Base-by-base conservation (phyloP, 2,888 invertebrate species). In the Drosophila barbarae region DNA sequence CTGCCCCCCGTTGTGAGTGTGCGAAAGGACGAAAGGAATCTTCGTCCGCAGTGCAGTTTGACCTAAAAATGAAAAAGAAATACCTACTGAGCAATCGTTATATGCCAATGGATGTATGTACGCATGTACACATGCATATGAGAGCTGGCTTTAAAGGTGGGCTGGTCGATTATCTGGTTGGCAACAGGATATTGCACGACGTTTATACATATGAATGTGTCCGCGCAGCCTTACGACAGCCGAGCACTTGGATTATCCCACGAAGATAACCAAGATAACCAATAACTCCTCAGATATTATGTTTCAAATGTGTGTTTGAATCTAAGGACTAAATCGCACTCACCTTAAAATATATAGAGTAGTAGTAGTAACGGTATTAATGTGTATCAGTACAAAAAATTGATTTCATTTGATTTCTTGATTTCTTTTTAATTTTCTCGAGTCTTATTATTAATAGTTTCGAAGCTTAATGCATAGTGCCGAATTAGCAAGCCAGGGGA, bases 1-100 rank as follows among this genome's bases (percentile, higher is more conserved):
- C 36, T 15, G 21, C 26, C 7, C 36, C 51, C 36, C 51, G 21
- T 28, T 5, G 28, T 9, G 36, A 50, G 21, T 15, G 38, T 3
- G 18, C 10, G 4, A 56, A 38, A 23, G n/a, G 15, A 32, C 32
- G 38, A 53, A 34, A 32, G 26, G 38, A 53, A 34, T 32, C 46
- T 47, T 32, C 32, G 46, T 21, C 32, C 6, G 28, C 44, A 46
- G 12, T 52, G 53, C 56, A 52, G 39, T 52, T 56, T 56, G 56
- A 56, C 56, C 56, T 56, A 56, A 56, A 56, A 56, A 56, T 39
- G 56, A 39, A 56, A 56, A 56, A 56, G 23, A 56, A 56, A 56
- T 56, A 56, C 53, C 52, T 56, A 56, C 56, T 56, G 53, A 53
- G 56, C 32, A 52, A 56, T 56, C 56, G 53, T 8, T 53, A 32